Base-by-base conservation (phyloP, 2,113 vertebrate species). In the Pedionomus torquatus region DNA sequence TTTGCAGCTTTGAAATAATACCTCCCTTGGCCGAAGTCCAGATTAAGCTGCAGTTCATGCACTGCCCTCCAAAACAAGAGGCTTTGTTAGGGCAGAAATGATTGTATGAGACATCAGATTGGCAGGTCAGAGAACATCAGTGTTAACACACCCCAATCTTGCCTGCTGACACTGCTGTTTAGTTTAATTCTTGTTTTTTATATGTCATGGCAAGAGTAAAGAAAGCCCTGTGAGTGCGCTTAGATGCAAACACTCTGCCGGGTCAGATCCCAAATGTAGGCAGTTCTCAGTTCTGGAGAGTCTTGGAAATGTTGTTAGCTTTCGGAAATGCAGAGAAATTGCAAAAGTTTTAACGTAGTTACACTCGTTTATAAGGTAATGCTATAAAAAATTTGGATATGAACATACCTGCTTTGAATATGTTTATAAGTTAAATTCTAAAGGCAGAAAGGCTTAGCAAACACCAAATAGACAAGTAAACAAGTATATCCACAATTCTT, bases 91-190 rank as follows among this genome's bases (percentile, higher is more conserved):
- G 78, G 82, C 49, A 88, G 41, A 90, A 92, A 20, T 60, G 82
- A 85, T 90, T 87, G 39, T 90, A 7, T 79, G 65, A 90, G 39
- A 52, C 89, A 72, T 90, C 57, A 69, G 55, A 78, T 74, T 93
- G 87, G 57, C 81, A 81, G 72, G 60, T 82, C 77, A 87, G 78
- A 94, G 70, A 90, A 72, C 65, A 79, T 71, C 35, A 6, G 2
- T 18, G 11, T 69, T 90, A 85, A 87, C 75, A 83, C 33, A 44
- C 78, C 66, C 92, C 49, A 61, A 87, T 84, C 43, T 85, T 80
- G 78, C 80, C 88, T 95, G 92, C 88, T 94, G 94, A 94, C 20
- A 1, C 49, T 82, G 74, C 90, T 71, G 39, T 96, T 94, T 79
- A 64, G 48, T 85, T 93, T 85, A 79, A 64, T 90, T 93, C 78